Base-by-base conservation (phyloP, 2,888 invertebrate species). In the Rhyacophila evoluta region DNA sequence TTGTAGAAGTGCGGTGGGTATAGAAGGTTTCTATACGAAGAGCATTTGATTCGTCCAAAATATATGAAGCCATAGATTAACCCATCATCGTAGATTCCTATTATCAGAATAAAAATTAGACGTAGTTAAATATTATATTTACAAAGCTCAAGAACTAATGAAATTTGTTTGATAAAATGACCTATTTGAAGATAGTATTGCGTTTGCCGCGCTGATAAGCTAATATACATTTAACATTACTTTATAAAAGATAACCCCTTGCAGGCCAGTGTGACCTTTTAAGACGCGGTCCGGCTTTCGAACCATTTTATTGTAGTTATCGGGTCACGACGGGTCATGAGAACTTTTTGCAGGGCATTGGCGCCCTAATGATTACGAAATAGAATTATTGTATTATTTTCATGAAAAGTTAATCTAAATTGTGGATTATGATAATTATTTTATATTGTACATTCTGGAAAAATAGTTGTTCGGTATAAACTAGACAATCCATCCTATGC, bases 291-390 rank as follows among this genome's bases (percentile, higher is more conserved):
- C n/a, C 41, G 41, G 41, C 41, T 19, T 41, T 25, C 15, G 0
- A 55, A 25, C 25, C 19, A 55, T 55, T 55, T 55, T 55, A 55
- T 25, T 55, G 10, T 25, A 8, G 55, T 19, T 0, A 55, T 55
- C 25, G 55, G 55, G 55, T 55, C 55, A 25, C 55, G 25, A 55
- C 15, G 55, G 55, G 55, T 55, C 25, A 55, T 55, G 55, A 55
- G 55, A 41, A 55, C 19, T 19, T 25, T 55, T 55, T 33, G 6
- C 6, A 33, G 4, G 6, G 29, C 6, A 33, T 33, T 33, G 29
- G 29, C 29, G 29, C 29, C 29, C n/a, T n/a, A n/a, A n/a, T 33
- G 29, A 2, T 33, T 33, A 33, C 6, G 29, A 33, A 33, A 33
- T n/a, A n/a, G n/a, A n/a, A n/a, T n/a, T n/a, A n/a, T n/a, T n/a